Conservation (phyloP, 2,113 vertebrate species). For the Nothoprocta perdicaria region DNA sequence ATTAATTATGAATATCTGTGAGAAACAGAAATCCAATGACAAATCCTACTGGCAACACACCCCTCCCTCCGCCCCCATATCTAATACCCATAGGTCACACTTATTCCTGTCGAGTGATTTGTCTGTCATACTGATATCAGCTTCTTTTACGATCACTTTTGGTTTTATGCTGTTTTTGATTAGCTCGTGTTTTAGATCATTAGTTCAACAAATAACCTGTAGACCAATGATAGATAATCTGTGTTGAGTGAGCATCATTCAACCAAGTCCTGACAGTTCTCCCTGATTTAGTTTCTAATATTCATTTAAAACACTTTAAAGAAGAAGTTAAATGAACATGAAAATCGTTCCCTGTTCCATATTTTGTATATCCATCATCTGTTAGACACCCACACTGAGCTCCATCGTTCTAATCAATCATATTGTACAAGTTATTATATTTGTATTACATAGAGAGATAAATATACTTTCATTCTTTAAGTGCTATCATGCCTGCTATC, state of each 20-base stretch:
- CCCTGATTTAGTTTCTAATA: constrained; percentile 27
- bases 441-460: constrained; percentile 8
- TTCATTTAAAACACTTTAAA: constrained; percentile 45
- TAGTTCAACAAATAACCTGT: constrained; percentile 70
- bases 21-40: constrained; percentile 46
- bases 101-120: constrained; percentile 7
- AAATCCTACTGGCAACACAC: neutral
- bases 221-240: constrained; percentile 44
- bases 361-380: constrained; percentile 44
- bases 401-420: constrained; percentile 33
- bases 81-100: neutral
- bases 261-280: constrained; percentile 33
- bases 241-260: constrained; percentile 30
- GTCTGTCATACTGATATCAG: constrained; percentile 26
- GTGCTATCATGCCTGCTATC: neutral
- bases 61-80: neutral
- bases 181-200: constrained; percentile 65
- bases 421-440: constrained; percentile 25
- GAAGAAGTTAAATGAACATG: constrained; percentile 50
- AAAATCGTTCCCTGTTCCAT: constrained; percentile 42
- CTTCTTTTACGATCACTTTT: constrained; percentile 25
- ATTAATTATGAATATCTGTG: constrained; percentile 50
- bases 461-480: constrained; percentile 32
- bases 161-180: constrained; percentile 46
- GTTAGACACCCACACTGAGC: constrained; percentile 22